phyloP scores from a whole-genome alignment of 92 coral and sea anemone genomes.

The Phenganax stokvisi region DNA sequence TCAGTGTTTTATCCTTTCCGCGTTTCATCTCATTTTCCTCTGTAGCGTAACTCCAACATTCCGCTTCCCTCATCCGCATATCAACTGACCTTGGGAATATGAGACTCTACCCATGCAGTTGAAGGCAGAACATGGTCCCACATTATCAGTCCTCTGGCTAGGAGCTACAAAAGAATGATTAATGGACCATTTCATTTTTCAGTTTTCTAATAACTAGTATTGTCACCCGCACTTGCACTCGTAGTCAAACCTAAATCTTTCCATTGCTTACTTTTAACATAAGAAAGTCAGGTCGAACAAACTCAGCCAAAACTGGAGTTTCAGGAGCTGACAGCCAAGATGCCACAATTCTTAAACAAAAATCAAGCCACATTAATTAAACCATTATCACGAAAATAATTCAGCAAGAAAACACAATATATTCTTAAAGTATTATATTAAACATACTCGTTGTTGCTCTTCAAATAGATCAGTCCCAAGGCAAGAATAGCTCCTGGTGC shows the following conservation, averaged over 20 bases:
- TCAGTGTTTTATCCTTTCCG: too few relatives aligned
- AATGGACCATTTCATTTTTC: not conserved
- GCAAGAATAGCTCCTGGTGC: conserved; percentile 96
- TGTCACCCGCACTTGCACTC: not conserved
- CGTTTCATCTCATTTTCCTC: too few relatives aligned
- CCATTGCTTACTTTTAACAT: conserved; percentile 64
- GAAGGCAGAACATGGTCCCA: conserved; percentile 84
- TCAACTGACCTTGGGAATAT: conserved; percentile 69
- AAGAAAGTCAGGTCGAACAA: conserved; percentile 86
- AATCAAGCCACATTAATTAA: not conserved
- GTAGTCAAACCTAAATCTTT: not conserved
- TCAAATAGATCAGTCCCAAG: conserved; percentile 85
- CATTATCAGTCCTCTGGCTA: conserved; percentile 84
- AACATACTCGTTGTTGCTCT: conserved; percentile 83
- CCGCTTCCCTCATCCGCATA: not conserved
- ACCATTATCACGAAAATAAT: not conserved
- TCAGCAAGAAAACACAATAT: not conserved
- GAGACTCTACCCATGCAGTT: conserved; percentile 76
- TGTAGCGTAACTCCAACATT: too few relatives aligned
- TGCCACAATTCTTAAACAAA: conserved; percentile 69
- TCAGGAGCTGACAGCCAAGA: conserved; percentile 98
- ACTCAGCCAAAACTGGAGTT: conserved; percentile 84
- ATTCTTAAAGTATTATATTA: too few relatives aligned
- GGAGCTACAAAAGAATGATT: conserved; percentile 54
- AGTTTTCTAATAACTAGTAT: not conserved